Evolutionary conservation across 35 echinoderm and acorn worm species (phyloP).

Genomic region (Acanthaster planci): DNA sequence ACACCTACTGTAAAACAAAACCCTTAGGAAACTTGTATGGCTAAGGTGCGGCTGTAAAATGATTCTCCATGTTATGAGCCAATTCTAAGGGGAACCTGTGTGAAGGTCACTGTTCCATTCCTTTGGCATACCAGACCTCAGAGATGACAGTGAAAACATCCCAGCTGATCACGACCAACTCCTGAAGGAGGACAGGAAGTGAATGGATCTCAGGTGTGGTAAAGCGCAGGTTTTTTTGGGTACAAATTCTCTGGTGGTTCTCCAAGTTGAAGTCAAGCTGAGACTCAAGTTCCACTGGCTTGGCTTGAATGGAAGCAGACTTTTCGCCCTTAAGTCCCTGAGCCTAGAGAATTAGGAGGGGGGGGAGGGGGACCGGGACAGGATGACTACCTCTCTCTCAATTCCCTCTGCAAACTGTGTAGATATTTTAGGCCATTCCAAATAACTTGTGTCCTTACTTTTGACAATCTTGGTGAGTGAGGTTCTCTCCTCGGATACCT

Average conservation of each 20-base stretch:
- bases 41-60: too few relatives aligned
- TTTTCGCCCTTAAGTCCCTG: not conserved
- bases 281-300: not conserved
- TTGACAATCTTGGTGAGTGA: conserved; percentile 11
- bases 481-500: not conserved
- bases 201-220: conserved; percentile 11
- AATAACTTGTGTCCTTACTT: not conserved
- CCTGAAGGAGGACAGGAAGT: not conserved
- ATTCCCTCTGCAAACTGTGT: conserved; percentile 3
- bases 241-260: not conserved
- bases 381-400: not conserved
- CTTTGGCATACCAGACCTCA: too few relatives aligned
- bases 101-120: too few relatives aligned
- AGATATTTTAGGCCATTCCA: not conserved
- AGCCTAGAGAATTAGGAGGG: not conserved
- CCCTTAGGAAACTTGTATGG: too few relatives aligned
- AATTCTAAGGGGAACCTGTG: too few relatives aligned
- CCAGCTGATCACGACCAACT: too few relatives aligned
- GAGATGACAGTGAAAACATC: too few relatives aligned
- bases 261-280: not conserved
- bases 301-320: not conserved
- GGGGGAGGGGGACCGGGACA: not conserved
- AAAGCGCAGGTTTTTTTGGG: not conserved
- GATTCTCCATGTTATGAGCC: too few relatives aligned
- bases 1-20: too few relatives aligned